These are phyloP conservation scores for Cyclopterus lumpus DNA, from an alignment of 2,797 vertebrate genomes.

Conservation along the genomic window DNA sequence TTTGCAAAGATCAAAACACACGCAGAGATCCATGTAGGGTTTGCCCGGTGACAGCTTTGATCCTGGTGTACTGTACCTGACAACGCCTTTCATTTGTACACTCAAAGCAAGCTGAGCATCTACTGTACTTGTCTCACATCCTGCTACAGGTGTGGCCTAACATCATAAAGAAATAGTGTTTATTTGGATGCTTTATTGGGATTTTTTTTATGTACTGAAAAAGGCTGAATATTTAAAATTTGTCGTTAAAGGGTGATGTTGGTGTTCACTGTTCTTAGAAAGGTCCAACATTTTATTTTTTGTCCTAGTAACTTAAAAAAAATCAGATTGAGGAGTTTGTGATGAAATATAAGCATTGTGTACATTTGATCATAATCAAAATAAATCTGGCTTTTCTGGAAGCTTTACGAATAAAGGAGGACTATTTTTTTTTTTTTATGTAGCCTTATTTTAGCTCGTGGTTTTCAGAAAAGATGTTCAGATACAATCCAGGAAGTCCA, in stretches of 20 bases:
- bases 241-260: background rate
- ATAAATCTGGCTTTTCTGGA: background rate
- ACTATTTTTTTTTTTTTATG: background rate
- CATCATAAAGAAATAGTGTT: no score
- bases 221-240: background rate
- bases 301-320: background rate
- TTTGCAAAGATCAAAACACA: slow-evolving; percentile 20
- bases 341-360: background rate
- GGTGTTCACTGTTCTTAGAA: background rate
- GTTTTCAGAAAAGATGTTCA: background rate
- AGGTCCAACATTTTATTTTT: background rate
- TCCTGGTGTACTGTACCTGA: slow-evolving; percentile 1
- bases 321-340: background rate
- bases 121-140: slow-evolving; percentile 2
- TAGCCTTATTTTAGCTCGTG: background rate
- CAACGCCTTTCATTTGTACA: slow-evolving; percentile 14
- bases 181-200: background rate
- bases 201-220: background rate
- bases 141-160: slow-evolving; percentile 22
- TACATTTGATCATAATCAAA: background rate
- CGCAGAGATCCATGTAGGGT: slow-evolving; percentile 7
- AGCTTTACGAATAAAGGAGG: background rate
- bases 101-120: slow-evolving; percentile 15
- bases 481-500: background rate
- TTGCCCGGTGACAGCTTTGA: slow-evolving; percentile 30